phyloP scores from a whole-genome alignment of 2,888 invertebrate species.

The Acrobasis consociella region DNA sequence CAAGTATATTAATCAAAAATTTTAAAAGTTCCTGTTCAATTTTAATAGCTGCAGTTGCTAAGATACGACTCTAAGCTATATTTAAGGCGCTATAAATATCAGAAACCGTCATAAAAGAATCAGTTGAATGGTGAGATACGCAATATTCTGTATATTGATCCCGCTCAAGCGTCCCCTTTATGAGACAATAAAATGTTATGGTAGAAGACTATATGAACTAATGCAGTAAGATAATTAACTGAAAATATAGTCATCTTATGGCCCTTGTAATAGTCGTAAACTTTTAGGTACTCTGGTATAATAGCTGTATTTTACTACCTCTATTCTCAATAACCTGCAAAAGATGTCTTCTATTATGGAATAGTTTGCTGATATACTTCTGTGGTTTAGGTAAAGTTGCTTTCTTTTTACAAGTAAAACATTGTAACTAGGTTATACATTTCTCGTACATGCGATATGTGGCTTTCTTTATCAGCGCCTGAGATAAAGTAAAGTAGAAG shows the following conservation, averaged over 20 bases:
- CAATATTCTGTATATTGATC: slow-evolving; percentile 36
- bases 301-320: neutral
- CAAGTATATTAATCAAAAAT: neutral
- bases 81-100: slow-evolving; percentile 22
- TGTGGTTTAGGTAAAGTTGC: neutral
- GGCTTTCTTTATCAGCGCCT: too few species aligned
- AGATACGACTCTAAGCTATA: neutral
- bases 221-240: slow-evolving; percentile 16
- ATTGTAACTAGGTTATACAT: too few species aligned
- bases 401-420: too few species aligned
- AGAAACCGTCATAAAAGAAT: slow-evolving; percentile 37
- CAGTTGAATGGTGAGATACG: slow-evolving; percentile 37
- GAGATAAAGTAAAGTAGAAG: too few species aligned
- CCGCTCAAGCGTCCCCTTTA: slow-evolving; percentile 34
- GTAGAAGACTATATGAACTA: slow-evolving; percentile 10
- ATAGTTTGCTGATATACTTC: neutral
- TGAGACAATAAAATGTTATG: slow-evolving; percentile 37
- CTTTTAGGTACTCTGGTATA: neutral
- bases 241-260: neutral
- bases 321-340: neutral
- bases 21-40: neutral
- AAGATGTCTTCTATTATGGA: too few species aligned
- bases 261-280: neutral
- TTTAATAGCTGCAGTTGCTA: neutral
- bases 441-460: too few species aligned